Evolutionary conservation across 1,140 invertebrate genomes (phyloP).

Genomic region (Drosophila truncata): DNA sequence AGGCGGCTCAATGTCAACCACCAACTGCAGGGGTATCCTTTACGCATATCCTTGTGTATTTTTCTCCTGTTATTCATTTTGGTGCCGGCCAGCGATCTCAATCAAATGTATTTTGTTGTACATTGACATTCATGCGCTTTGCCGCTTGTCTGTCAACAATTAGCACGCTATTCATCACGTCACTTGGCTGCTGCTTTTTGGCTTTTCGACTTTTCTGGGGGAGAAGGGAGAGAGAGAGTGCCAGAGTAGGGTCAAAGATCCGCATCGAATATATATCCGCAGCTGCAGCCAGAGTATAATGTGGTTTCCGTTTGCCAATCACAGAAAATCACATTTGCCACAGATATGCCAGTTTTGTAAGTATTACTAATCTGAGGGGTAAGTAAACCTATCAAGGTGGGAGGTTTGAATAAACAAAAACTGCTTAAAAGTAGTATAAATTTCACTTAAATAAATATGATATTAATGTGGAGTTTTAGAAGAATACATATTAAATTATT

Average conservation of each 20-base stretch:
- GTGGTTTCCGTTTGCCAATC: conserved; percentile 50
- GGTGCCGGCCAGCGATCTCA: conserved; percentile 62
- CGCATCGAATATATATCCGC: conserved; percentile 19
- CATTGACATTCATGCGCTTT: conserved; percentile 77
- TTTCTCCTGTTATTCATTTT: neutral
- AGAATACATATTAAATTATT: neutral
- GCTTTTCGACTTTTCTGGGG: conserved; percentile 23
- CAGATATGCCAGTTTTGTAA: conserved; percentile 6
- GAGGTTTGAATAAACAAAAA: neutral
- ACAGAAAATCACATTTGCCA: conserved; percentile 10
- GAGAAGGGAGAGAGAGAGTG: neutral
- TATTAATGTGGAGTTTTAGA: neutral
- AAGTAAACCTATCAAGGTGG: neutral
- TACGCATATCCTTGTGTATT: conserved; percentile 32
- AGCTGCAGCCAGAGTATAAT: conserved; percentile 31
- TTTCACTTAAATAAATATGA: neutral
- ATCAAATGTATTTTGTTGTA: conserved; percentile 72
- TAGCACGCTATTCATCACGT: conserved; percentile 85
- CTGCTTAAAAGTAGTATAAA: neutral
- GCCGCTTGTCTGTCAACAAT: conserved; percentile 83
- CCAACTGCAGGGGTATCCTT: conserved; percentile 55
- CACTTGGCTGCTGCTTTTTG: conserved; percentile 54
- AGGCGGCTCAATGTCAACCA: conserved; percentile 76
- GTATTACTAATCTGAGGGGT: conserved; percentile 9
- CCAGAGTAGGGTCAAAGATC: conserved; percentile 41